Conservation (phyloP, 2,113 vertebrate genomes). For the Chionis minor region DNA sequence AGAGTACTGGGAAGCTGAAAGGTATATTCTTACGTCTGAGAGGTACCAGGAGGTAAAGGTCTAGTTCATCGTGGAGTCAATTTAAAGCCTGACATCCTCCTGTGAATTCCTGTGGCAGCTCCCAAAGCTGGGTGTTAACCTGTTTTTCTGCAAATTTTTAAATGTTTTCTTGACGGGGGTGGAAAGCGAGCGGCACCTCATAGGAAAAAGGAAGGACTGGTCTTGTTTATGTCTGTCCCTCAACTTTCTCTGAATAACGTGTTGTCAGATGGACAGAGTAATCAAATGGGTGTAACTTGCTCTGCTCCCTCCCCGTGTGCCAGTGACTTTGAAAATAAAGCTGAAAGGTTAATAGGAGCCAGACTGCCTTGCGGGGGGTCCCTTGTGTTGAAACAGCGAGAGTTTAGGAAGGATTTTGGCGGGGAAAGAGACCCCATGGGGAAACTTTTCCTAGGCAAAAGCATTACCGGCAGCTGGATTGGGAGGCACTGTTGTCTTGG, state of each 20-base stretch:
- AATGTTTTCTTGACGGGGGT: background rate
- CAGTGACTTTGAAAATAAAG: background rate
- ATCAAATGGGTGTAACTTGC: slow-evolving; percentile 26
- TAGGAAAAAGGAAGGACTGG: slow-evolving; percentile 22
- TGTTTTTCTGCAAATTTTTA: background rate
- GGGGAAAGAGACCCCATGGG: background rate
- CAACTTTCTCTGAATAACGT: background rate
- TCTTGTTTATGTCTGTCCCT: background rate
- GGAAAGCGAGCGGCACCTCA: rapidly evolving
- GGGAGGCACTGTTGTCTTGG: slow-evolving; percentile 49
- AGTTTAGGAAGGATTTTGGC: background rate
- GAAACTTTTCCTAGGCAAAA: background rate
- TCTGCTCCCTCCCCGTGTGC: background rate
- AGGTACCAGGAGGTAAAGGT: background rate
- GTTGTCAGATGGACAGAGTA: background rate
- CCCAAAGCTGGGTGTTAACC: background rate
- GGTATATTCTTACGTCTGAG: background rate
- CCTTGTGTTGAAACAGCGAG: background rate
- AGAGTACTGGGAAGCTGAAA: background rate
- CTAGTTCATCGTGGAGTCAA: rapidly evolving
- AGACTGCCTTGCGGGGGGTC: background rate
- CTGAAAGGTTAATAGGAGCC: slow-evolving; percentile 2
- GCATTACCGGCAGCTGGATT: background rate
- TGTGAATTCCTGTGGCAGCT: background rate
- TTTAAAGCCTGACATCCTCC: background rate